Percentiles rank a stretch among this genome's conserved stretches.
phyloP scores from a whole-genome alignment of 2,113 vertebrate species.

The Geococcyx californianus region DNA sequence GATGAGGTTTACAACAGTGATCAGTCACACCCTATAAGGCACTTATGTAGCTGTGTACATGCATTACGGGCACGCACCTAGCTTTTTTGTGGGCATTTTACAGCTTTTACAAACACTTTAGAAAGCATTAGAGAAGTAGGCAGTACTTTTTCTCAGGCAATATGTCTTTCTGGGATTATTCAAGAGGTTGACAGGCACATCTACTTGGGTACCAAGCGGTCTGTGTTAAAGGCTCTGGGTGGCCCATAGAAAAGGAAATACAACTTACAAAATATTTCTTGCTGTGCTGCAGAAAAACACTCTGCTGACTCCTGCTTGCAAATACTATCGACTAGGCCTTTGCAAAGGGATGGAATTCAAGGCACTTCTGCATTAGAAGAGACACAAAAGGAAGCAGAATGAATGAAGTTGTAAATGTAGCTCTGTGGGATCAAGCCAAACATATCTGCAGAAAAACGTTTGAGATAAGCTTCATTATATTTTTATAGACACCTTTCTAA shows the following conservation, averaged over 20 bases:
- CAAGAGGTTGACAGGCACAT: too few species aligned
- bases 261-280: neutral
- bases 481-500: neutral
- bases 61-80: neutral
- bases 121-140: neutral
- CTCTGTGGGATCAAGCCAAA: neutral
- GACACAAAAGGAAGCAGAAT: neutral
- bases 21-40: rapidly evolving
- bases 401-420: neutral
- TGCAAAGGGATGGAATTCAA: neutral
- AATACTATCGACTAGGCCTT: rapidly evolving
- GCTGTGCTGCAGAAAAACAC: neutral
- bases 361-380: neutral
- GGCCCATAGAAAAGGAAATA: neutral
- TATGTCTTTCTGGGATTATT: neutral
- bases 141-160: neutral
- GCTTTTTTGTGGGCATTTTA: neutral
- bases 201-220: rapidly evolving
- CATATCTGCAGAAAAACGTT: neutral
- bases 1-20: neutral
- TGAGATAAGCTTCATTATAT: constrained; percentile 36
- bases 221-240: neutral
- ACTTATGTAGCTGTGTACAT: rapidly evolving
- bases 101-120: neutral
- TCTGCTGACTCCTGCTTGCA: neutral